Evolutionary conservation across 2,113 vertebrate species (phyloP), one percentile per base, ranked within the genome.

Genomic region (Corythaixoides concolor): DNA sequence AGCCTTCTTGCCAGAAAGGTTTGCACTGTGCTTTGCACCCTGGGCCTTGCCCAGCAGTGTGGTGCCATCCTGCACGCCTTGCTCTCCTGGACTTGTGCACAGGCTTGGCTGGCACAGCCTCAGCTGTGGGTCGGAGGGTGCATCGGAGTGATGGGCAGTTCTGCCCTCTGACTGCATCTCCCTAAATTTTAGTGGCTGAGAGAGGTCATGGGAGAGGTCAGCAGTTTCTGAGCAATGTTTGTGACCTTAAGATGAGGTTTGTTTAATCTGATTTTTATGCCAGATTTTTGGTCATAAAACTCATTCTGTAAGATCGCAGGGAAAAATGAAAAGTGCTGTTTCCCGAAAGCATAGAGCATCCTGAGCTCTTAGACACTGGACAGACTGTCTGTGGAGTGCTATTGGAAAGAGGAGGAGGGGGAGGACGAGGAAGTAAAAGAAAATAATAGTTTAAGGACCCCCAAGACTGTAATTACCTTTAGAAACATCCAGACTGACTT

Each of bases 401-500:
- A 4, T 17, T 47, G n/a, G 4, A n/a, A 35, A n/a, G 14, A 7
- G 35, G 7, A 4, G 11, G 2, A 37, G 8, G n/a, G n/a, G n/a
- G n/a, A n/a, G n/a, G n/a, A n/a, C n/a, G n/a, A n/a, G n/a, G n/a
- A 49, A 5, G 2, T 1, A 4, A 10, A 82, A 35, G 20, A 6
- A 64, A 79, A 58, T 0, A 9, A 6, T 3, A 2, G 10, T 75
- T 50, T 8, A 23, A 49, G 66, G 49, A 73, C 15, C 2, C 3
- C 19, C 28, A 13, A 26, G 28, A 4, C 5, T 5, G 14, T 33
- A 10, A 39, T 97, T 97, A 98, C 98, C 98, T 88, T 87, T 11
- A 37, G 41, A 64, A 52, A 98, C 53, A 0, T 32, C 75, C 94
- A 98, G 76, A 18, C 2, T 89, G 37, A 98, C 93, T 2, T 9